A percentile compares a stretch with the other conserved stretches of the same genome.
phyloP scores from a whole-genome alignment of 2,797 vertebrate genomes.

The Hydrophis major region DNA sequence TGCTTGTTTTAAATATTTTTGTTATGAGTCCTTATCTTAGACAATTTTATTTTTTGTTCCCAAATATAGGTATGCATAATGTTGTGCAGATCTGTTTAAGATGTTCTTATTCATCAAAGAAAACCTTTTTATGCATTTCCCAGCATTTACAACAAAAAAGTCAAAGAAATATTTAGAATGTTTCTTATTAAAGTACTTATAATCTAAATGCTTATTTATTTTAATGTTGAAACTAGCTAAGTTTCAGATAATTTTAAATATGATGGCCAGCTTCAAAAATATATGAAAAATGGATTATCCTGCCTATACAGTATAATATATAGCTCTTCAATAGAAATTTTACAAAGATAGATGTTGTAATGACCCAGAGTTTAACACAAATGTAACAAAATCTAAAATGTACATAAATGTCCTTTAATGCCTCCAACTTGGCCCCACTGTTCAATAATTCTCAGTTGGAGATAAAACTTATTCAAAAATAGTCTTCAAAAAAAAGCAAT shows the following conservation, averaged over 20 bases:
- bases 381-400: too few species aligned
- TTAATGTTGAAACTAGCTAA: neutral
- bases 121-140: neutral
- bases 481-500: too few species aligned
- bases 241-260: neutral
- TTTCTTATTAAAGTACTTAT: constrained; percentile 32
- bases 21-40: neutral
- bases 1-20: neutral
- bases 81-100: neutral
- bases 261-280: neutral
- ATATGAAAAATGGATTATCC: neutral
- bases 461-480: too few species aligned
- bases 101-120: neutral
- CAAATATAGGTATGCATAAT: neutral
- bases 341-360: neutral
- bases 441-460: too few species aligned
- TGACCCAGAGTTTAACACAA: too few species aligned
- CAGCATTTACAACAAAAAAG: constrained; percentile 4
- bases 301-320: neutral
- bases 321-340: neutral
- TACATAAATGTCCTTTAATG: too few species aligned
- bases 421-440: too few species aligned
- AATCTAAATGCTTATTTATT: constrained; percentile 32
- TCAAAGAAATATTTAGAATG: constrained; percentile 9
- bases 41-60: neutral